Conservation (phyloP, 2,113 vertebrate genomes). For the Muntiacus muntjak region DNA sequence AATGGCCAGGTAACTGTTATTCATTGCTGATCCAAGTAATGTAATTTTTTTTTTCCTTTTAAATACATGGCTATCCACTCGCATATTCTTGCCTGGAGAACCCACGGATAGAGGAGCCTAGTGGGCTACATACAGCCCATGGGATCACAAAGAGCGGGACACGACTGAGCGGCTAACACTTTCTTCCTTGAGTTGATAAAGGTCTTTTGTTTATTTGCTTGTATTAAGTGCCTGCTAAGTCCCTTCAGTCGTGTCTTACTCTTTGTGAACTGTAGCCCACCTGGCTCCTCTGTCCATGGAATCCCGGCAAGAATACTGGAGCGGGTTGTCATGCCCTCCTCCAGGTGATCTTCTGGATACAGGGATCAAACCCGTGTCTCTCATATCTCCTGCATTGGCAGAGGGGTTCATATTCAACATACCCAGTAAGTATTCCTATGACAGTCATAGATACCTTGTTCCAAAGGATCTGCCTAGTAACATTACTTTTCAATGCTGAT, state of each 20-base stretch:
- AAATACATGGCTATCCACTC: neutral
- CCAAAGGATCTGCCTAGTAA: neutral
- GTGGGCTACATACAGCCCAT: neutral
- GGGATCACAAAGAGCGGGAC: neutral
- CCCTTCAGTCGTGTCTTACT: neutral
- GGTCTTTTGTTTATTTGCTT: neutral
- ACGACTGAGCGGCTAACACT: neutral
- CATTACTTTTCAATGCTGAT: neutral
- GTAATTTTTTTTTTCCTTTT: neutral
- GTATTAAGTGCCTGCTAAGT: neutral
- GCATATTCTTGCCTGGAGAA: neutral
- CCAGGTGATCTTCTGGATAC: neutral
- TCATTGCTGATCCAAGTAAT: neutral
- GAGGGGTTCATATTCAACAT: neutral
- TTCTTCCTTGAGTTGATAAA: neutral
- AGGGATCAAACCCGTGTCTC: neutral
- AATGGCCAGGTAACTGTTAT: neutral
- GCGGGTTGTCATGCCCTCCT: neutral
- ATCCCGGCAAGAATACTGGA: neutral
- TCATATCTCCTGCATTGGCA: neutral
- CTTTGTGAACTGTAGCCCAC: neutral
- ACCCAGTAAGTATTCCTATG: neutral
- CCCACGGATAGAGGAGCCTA: neutral
- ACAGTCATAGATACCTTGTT: neutral
- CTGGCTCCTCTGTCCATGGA: neutral